Evolutionary conservation across 2,888 invertebrate species (phyloP).

Genomic region (Drosophila kokeensis): DNA sequence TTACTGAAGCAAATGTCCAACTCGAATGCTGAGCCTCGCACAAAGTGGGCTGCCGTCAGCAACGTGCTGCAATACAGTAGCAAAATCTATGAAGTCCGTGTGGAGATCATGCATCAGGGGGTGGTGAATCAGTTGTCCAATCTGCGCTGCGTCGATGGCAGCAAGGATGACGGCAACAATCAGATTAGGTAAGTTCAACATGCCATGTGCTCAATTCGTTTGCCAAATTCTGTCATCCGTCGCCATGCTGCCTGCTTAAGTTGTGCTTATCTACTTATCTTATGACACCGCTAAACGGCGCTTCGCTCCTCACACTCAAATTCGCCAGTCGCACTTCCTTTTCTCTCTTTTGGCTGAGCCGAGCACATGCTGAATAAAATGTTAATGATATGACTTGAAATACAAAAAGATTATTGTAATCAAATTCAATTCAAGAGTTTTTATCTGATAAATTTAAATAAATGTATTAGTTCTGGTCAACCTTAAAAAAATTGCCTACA

Average conservation of each 20-base stretch:
- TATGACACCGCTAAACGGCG: conserved; percentile 19
- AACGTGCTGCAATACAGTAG: conserved; percentile 77
- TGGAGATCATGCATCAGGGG: conserved; percentile 78
- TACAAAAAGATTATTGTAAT: not conserved
- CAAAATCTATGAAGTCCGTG: conserved; percentile 81
- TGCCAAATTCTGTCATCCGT: conserved; percentile 9
- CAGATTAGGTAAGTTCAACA: conserved; percentile 30
- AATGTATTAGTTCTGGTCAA: not conserved
- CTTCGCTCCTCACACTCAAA: conserved; percentile 16
- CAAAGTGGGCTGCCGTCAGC: conserved; percentile 43
- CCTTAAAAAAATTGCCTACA: not conserved
- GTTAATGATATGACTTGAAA: not conserved
- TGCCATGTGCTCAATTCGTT: conserved; percentile 8
- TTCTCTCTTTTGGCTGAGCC: not conserved
- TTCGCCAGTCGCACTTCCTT: conserved; percentile 16
- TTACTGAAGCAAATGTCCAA: conserved; percentile 48
- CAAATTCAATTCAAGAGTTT: not conserved
- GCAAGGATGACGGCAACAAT: conserved; percentile 33
- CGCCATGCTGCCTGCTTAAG: conserved; percentile 35
- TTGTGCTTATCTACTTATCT: conserved; percentile 14
- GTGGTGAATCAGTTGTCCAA: conserved; percentile 69
- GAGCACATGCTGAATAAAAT: conserved; percentile 1
- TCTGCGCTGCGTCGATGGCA: conserved; percentile 62
- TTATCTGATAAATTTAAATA: not conserved
- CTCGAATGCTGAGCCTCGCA: conserved; percentile 26